Evolutionary conservation across 2,888 invertebrate species (phyloP), one percentile per base, ranked within the genome.

Genomic region (Smittia aterrima): DNA sequence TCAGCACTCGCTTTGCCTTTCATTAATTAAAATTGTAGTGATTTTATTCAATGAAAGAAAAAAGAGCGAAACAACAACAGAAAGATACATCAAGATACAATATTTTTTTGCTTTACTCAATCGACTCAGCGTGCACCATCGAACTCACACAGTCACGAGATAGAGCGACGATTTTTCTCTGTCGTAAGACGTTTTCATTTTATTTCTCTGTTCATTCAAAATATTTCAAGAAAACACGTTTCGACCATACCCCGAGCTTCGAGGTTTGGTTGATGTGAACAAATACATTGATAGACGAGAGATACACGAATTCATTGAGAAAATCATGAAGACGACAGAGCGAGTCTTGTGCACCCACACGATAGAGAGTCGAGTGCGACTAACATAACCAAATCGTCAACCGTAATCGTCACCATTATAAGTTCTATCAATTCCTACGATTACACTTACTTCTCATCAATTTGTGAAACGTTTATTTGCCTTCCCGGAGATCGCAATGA

Each of bases 271-370:
- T 27, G n/a, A n/a, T 64, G 64, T 58, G 27, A 58, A 72, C 72
- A 24, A 62, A 54, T 25, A 72, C 58, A 62, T 6, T n/a, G 9
- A 16, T 9, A 4, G 4, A 58, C 1, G 24, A 7, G 16, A 47
- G 47, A 7, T 71, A 62, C 62, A 62, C 54, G 32, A 72, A 72
- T 72, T 72, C 72, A 72, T 72, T 72, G 53, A 72, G 62, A 62
- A 72, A 72, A 72, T 72, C 54, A 70, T 58, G 0, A 53, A 25
- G 24, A 25, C 1, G 18, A 20, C n/a, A 58, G 18, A 58, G 72
- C 62, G 41, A 58, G 20, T 4, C 58, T 58, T 22, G 22, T 11
- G 7, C 58, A 58, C 58, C 22, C 18, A 58, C 58, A 58, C 58
- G 18, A 22, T 58, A 2, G 47, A 32, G 32, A 6, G 13, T 13